phyloP scores from a whole-genome alignment of 2,113 vertebrate species.

The Phocoena sinus region DNA sequence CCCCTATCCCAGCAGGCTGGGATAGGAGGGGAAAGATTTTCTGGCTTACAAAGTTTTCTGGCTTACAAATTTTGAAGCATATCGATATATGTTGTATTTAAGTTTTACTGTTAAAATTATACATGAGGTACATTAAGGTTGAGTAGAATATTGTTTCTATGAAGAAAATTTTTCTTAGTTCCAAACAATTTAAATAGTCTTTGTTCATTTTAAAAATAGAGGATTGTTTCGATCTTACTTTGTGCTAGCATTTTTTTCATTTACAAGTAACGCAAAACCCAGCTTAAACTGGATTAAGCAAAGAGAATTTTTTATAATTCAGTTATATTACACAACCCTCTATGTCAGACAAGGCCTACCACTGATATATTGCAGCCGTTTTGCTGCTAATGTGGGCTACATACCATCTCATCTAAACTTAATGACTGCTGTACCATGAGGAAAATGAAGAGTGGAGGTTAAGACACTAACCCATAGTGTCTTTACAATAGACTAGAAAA shows the following conservation, averaged over 20 bases:
- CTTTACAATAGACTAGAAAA: background rate
- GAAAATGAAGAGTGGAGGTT: background rate
- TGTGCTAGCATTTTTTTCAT: background rate
- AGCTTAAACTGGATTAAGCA: background rate
- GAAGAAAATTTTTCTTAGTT: background rate
- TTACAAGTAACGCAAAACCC: background rate
- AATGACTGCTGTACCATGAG: background rate
- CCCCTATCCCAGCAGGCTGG: background rate
- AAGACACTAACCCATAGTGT: background rate
- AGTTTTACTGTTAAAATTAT: slow-evolving; percentile 17
- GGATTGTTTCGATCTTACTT: background rate
- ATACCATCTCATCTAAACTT: background rate
- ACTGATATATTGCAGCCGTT: background rate
- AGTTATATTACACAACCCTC: background rate
- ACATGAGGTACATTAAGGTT: background rate
- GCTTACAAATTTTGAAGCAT: background rate
- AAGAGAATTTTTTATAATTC: background rate
- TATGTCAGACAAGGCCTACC: background rate
- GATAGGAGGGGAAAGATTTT: background rate
- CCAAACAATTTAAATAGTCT: background rate
- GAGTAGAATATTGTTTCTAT: background rate
- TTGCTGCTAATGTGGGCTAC: background rate
- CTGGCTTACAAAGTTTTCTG: background rate
- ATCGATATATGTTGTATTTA: background rate
- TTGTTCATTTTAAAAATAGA: slow-evolving; percentile 10